Conservation (phyloP, 1,140 invertebrate species). For the Mesaphorura yosii region DNA sequence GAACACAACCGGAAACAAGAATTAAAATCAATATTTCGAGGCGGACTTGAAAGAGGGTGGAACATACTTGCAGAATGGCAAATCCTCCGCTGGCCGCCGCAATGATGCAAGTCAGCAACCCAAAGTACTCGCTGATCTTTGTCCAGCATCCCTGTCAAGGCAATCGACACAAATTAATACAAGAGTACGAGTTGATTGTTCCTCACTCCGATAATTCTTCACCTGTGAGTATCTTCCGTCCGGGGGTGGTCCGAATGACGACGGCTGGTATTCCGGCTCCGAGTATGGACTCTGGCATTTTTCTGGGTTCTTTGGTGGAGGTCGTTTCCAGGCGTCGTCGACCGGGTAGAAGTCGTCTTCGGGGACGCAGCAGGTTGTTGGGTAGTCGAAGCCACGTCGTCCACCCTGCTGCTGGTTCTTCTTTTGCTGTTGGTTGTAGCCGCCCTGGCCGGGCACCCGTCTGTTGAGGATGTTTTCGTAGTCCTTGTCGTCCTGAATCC, state of each 20-base stretch:
- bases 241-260: too few species aligned
- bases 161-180: not conserved
- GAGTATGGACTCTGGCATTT: not conserved
- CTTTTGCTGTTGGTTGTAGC: too few species aligned
- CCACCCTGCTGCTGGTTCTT: constrained; percentile 35
- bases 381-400: constrained; percentile 22
- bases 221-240: too few species aligned
- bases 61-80: constrained; percentile 31
- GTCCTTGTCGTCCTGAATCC: constrained; percentile 4
- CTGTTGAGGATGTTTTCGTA: constrained; percentile 38
- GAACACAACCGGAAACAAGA: constrained; percentile 16
- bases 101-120: constrained; percentile 31
- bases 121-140: constrained; percentile 32
- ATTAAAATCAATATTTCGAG: not conserved
- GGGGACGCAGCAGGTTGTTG: constrained; percentile 36
- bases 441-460: constrained; percentile 41
- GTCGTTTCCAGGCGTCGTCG: too few species aligned
- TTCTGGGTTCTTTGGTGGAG: not conserved
- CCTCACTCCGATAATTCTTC: too few species aligned
- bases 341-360: constrained; percentile 35
- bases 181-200: not conserved
- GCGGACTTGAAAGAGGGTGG: not conserved
- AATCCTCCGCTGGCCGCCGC: constrained; percentile 32
- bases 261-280: not conserved
- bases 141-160: constrained; percentile 31